These are phyloP conservation scores for Acipenser ruthenus DNA, from an alignment of 2,797 vertebrate species.

Conservation along the genomic window DNA sequence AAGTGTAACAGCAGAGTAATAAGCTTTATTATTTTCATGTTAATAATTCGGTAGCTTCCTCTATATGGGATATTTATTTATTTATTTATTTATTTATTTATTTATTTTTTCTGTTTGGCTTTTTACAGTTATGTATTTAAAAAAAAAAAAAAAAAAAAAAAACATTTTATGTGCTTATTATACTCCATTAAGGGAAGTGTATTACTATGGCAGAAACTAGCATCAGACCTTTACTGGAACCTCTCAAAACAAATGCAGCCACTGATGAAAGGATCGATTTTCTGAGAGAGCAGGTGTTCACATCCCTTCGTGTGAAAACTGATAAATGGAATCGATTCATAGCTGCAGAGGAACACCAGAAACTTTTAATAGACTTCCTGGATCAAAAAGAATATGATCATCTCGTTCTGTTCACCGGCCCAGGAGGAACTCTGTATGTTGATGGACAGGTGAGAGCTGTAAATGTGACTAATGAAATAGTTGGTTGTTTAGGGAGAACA, in stretches of 20 bases:
- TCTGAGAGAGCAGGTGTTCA: slow-evolving; percentile 61
- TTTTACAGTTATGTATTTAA: neutral
- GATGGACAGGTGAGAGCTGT: slow-evolving; percentile 54
- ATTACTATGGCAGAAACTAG: slow-evolving; percentile 50
- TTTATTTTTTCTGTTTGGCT: neutral
- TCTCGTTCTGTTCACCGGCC: slow-evolving; percentile 59
- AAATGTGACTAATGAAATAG: too few relatives aligned
- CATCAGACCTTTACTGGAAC: slow-evolving; percentile 38
- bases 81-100: too few relatives aligned
- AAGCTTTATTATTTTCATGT: too few relatives aligned
- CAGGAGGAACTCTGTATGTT: slow-evolving; percentile 60
- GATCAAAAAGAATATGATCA: slow-evolving; percentile 50
- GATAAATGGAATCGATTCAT: slow-evolving; percentile 77
- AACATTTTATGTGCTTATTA: too few relatives aligned
- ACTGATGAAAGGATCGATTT: slow-evolving; percentile 69
- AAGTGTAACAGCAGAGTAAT: too few relatives aligned
- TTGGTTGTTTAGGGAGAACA: too few relatives aligned
- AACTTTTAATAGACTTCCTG: slow-evolving; percentile 61
- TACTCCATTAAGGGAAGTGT: too few relatives aligned
- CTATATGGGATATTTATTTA: neutral
- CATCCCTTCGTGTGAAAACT: slow-evolving; percentile 60
- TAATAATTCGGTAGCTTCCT: neutral
- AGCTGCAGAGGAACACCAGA: slow-evolving; percentile 67
- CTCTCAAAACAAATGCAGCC: slow-evolving; percentile 38
- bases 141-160: too few relatives aligned